A percentile compares a stretch with the other conserved stretches of the same genome.
phyloP scores from a whole-genome alignment of 2,888 invertebrate genomes.

The Oligia fasciuncula region DNA sequence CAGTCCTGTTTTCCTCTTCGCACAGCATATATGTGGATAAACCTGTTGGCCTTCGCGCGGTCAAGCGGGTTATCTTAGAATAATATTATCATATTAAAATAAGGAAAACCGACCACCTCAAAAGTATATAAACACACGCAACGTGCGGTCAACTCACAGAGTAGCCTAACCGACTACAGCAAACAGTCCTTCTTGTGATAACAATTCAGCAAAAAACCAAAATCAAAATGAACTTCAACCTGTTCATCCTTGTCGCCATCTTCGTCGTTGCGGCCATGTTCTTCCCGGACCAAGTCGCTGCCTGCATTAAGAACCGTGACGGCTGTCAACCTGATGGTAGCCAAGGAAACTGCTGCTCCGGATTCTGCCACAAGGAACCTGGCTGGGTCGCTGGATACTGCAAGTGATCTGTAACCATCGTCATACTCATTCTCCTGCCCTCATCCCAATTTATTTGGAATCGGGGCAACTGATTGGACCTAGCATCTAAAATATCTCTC shows the following conservation, averaged over 20 bases:
- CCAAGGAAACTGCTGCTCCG: conserved; percentile 21
- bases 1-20: background rate
- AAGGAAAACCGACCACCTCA: background rate
- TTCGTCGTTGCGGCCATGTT: conserved; percentile 3
- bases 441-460: background rate
- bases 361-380: conserved; percentile 17
- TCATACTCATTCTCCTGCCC: too few species aligned
- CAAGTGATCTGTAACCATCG: conserved; percentile 1
- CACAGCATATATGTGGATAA: background rate
- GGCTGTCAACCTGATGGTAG: conserved; percentile 10
- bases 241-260: background rate
- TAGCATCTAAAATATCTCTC: too few species aligned
- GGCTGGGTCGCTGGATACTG: conserved; percentile 20
- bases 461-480: background rate
- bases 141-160: background rate
- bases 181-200: background rate
- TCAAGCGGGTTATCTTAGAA: background rate
- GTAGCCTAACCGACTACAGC: background rate
- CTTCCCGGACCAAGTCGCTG: background rate
- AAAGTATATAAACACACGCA: background rate
- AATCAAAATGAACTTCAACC: conserved; percentile 16
- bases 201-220: background rate
- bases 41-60: background rate
- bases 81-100: background rate
- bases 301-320: background rate